A percentile compares a stretch with the other conserved stretches of the same genome.
These are phyloP conservation scores for Lepilemur ruficaudatus DNA, from an alignment of 2,797 vertebrate species.

Conservation along the genomic window DNA sequence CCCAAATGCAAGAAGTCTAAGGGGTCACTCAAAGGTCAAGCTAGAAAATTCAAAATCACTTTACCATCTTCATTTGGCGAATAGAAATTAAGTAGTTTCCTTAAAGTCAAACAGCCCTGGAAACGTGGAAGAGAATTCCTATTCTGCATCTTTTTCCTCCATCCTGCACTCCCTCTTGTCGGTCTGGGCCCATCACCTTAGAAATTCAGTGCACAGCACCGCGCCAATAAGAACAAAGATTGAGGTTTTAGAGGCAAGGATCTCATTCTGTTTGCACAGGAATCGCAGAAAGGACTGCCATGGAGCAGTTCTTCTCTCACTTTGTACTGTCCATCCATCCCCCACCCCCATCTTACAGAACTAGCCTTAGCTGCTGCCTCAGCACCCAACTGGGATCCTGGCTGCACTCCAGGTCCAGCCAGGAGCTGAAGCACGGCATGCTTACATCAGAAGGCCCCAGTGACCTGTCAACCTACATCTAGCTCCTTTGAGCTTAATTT, in stretches of 20 bases:
- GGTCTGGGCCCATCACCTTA: background rate
- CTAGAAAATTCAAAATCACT: background rate
- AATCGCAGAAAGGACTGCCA: too few species aligned
- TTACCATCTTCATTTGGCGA: background rate
- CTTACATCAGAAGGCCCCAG: background rate
- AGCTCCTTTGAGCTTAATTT: background rate
- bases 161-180: background rate
- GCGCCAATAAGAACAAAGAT: accelerated
- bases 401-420: accelerated
- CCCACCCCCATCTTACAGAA: accelerated
- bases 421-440: background rate
- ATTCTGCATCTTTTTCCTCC: too few species aligned
- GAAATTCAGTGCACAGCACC: background rate
- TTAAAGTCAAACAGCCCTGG: background rate
- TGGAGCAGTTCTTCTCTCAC: background rate
- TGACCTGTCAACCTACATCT: background rate
- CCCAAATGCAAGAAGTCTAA: background rate
- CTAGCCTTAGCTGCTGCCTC: background rate
- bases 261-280: background rate
- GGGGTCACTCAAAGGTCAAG: background rate
- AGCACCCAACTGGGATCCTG: accelerated
- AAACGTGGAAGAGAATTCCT: background rate
- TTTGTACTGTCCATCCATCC: too few species aligned
- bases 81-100: background rate
- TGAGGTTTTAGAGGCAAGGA: background rate